Base-by-base conservation (phyloP, 2,113 vertebrate species). In the Pachypanchax playfairii region DNA sequence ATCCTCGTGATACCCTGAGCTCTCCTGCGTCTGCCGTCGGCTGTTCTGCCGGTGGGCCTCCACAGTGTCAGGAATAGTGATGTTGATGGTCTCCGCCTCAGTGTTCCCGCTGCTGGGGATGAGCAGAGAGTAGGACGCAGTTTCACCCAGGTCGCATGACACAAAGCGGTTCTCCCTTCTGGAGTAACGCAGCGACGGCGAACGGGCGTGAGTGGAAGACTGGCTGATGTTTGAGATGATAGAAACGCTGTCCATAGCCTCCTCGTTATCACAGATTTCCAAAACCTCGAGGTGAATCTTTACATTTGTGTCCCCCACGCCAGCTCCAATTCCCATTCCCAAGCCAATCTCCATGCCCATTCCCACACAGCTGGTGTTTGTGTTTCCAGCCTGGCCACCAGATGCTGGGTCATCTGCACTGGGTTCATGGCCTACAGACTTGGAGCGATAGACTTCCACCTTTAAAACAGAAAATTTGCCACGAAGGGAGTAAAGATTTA, bases 221-320 rank as follows among this genome's bases (percentile, higher is more conserved):
- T 99, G 97, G 79, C 97, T 99, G 91, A 99, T 98, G 79, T 94
- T 98, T 60, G 96, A 98, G 62, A 99, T 83, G 76, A 99, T 99
- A 3, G 97, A 99, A 75, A 99, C 96, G 0, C 96, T 97, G 85
- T 99, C 97, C 95, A 95, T 90, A 36, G 95, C 96, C 82, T 97
- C 96, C 35, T 98, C 94, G 0, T 95, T 94, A 79, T 96, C 94
- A 14, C 97, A 99, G 51, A 99, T 98, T 85, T 99, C 97, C 64
- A 99, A 91, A 12, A 99, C 97, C 61, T 99, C 97, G 44, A 99
- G 64, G 74, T 98, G 97, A 75, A 99, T 99, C 84, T 95, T 98
- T 3, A 99, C 97, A 0, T 91, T 99, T 5, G 96, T 94, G 91
- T 98, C 96, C 0, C 89, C 93, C 7, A 94, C 91, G 1, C 91